Conservation (phyloP, 2,113 vertebrate genomes). For the Hemibagrus wyckioides region DNA sequence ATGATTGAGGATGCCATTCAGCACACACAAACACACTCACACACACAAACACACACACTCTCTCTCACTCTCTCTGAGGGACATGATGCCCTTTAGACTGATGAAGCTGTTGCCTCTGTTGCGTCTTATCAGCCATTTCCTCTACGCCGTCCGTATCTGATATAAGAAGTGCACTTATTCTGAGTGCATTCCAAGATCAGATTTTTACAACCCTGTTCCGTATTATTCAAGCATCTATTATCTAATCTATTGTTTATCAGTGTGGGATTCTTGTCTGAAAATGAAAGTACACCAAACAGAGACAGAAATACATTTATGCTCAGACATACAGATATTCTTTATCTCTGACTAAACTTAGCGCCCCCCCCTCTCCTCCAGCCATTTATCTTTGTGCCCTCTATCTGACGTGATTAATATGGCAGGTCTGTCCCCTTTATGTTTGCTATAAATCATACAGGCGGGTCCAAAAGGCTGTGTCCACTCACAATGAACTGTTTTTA, state of each 20-base stretch:
- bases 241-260: slow-evolving; percentile 9
- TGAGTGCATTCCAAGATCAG: not conserved
- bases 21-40: not conserved
- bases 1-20: slow-evolving; percentile 1
- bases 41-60: not conserved
- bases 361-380: slow-evolving; percentile 71
- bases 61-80: not conserved
- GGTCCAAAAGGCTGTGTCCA: slow-evolving; percentile 29
- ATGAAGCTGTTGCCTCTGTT: slow-evolving; percentile 3
- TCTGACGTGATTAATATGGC: slow-evolving; percentile 79
- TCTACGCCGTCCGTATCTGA: not conserved
- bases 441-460: slow-evolving; percentile 55
- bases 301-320: not conserved
- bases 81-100: not conserved
- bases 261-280: not conserved
- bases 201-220: not conserved
- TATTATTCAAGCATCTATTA: not conserved
- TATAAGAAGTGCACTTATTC: not conserved
- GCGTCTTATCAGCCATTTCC: not conserved
- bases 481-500: slow-evolving; percentile 39
- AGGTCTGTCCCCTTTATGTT: slow-evolving; percentile 68
- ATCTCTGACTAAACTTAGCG: slow-evolving; percentile 72
- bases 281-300: not conserved
- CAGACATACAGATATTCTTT: slow-evolving; percentile 21
- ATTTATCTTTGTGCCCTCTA: slow-evolving; percentile 81